phyloP scores from a whole-genome alignment of 2,113 vertebrate genomes.

The Sapayoa aenigma region DNA sequence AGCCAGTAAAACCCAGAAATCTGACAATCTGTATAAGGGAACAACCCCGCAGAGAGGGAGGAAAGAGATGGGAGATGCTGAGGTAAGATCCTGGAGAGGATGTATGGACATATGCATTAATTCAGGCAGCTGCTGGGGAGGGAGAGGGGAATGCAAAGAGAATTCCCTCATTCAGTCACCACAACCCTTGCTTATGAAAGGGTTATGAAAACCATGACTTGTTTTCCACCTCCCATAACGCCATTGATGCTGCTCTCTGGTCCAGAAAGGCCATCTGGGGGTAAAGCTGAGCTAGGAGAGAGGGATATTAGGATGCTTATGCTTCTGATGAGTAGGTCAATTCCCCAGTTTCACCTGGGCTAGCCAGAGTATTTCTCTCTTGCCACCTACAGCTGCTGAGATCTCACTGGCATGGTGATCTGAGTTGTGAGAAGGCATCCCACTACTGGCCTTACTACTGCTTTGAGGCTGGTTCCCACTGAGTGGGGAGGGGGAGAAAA shows the following conservation, averaged over 20 bases:
- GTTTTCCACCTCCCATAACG: not conserved
- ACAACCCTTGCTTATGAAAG: not conserved
- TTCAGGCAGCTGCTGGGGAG: not conserved
- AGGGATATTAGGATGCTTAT: not conserved
- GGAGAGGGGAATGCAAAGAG: not conserved
- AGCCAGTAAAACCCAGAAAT: not conserved
- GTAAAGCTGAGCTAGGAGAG: not conserved
- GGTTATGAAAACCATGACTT: not conserved
- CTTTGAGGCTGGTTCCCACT: not conserved
- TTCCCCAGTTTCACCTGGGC: not conserved
- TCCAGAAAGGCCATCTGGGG: not conserved
- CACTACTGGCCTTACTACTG: rapidly evolving
- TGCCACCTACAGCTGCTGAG: not conserved
- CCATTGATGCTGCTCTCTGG: not conserved
- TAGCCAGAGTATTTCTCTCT: not conserved
- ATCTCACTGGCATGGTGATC: not conserved
- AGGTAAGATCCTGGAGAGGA: not conserved
- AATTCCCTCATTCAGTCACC: not conserved
- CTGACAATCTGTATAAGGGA: not conserved
- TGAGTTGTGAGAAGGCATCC: not conserved
- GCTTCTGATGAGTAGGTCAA: not conserved
- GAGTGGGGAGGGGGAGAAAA: not conserved
- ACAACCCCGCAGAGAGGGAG: not conserved
- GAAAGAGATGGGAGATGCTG: not conserved
- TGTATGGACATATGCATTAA: not conserved